A percentile compares a stretch with the other conserved stretches of the same genome.
These are phyloP conservation scores for Dinomys branickii DNA, from an alignment of 2,113 vertebrate genomes.

Conservation along the genomic window DNA sequence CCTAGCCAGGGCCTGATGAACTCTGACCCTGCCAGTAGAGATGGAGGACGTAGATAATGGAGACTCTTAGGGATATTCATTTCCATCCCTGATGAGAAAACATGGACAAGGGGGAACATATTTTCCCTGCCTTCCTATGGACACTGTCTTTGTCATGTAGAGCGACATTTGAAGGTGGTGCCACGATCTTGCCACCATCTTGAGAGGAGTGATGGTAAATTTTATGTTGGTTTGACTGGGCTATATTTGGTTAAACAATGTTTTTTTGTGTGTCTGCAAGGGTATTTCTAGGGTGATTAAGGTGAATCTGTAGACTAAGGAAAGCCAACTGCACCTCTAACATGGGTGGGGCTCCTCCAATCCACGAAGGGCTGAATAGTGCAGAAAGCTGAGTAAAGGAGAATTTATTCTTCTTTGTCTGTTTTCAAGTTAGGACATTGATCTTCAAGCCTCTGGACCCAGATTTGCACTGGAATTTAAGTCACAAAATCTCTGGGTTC, in stretches of 20 bases:
- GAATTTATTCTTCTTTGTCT: not conserved
- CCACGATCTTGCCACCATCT: not conserved
- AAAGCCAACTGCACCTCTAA: not conserved
- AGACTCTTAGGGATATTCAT: not conserved
- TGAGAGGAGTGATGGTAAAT: not conserved
- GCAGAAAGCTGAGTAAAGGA: not conserved
- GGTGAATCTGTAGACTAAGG: not conserved
- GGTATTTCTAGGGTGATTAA: not conserved
- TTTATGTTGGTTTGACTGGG: not conserved
- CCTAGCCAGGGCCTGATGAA: not conserved
- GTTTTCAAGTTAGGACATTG: not conserved
- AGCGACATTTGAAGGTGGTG: not conserved
- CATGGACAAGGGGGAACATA: not conserved
- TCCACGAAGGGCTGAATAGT: not conserved
- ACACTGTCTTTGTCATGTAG: not conserved
- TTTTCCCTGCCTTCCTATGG: not conserved
- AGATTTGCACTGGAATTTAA: not conserved
- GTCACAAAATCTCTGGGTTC: not conserved
- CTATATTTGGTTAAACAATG: not conserved
- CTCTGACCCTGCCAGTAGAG: not conserved
- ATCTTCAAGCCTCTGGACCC: not conserved
- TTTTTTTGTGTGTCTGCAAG: not conserved
- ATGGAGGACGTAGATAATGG: not conserved
- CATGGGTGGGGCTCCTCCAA: not conserved
- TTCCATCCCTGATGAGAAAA: not conserved